phyloP scores from a whole-genome alignment of 2,113 vertebrate species.

The Hemiscyllium ocellatum region DNA sequence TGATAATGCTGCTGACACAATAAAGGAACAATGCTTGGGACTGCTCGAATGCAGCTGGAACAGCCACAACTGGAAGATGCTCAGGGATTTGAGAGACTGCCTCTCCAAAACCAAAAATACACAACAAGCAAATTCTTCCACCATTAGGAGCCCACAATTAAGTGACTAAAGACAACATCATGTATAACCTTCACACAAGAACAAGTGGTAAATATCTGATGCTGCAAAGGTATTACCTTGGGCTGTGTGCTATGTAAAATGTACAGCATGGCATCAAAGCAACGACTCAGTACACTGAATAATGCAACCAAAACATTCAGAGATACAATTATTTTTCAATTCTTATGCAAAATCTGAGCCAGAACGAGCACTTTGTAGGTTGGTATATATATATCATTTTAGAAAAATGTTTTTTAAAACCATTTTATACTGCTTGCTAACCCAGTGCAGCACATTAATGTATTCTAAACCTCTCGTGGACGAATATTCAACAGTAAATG shows the following conservation, averaged over 20 bases:
- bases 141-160: neutral
- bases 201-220: neutral
- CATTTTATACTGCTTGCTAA: neutral
- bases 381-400: neutral
- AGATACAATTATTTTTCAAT: neutral
- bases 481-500: neutral
- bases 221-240: neutral
- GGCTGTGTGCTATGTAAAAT: neutral
- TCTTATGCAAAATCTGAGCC: neutral
- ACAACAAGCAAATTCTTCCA: neutral
- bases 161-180: neutral
- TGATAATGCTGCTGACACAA: neutral
- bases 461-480: neutral
- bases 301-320: neutral
- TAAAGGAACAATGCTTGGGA: neutral
- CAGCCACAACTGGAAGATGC: neutral
- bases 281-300: neutral
- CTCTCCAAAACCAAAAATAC: neutral
- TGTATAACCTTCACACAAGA: neutral
- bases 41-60: neutral
- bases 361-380: neutral
- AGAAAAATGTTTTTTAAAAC: neutral
- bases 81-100: neutral
- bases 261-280: neutral
- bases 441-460: neutral